Evolutionary conservation across 1,140 invertebrate genomes (phyloP).

Genomic region (Drosophila simulans): DNA sequence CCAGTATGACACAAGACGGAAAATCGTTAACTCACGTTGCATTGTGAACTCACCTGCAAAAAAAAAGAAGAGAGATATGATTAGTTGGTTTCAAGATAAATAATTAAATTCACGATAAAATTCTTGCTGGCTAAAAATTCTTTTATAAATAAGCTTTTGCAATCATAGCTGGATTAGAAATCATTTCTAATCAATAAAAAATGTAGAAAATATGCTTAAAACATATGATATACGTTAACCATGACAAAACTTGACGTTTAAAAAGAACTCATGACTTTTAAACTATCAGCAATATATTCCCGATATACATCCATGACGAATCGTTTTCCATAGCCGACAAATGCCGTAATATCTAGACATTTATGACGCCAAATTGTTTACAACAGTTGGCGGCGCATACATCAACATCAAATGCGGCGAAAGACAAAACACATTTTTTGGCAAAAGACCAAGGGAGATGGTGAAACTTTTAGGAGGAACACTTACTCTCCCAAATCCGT

Average conservation of each 20-base stretch:
- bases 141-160: constrained; percentile 20
- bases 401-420: constrained; percentile 31
- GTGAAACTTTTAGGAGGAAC: constrained; percentile 2
- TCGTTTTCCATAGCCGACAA: constrained; percentile 6
- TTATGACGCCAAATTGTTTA: constrained; percentile 56
- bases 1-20: constrained; percentile 18
- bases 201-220: no score
- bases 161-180: constrained; percentile 23
- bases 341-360: constrained; percentile 33
- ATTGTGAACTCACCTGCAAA: constrained; percentile 65
- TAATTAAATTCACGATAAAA: constrained; percentile 22
- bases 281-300: background rate
- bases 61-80: constrained; percentile 14
- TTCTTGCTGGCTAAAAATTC: background rate
- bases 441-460: constrained; percentile 49
- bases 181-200: no score
- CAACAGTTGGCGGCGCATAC: constrained; percentile 54
- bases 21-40: constrained; percentile 16
- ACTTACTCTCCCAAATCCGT: constrained; percentile 24
- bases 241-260: background rate
- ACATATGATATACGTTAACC: no score
- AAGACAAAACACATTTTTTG: constrained; percentile 53
- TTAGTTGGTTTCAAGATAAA: constrained; percentile 26
- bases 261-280: background rate
- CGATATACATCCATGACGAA: constrained; percentile 5